A percentile compares a stretch with the other conserved stretches of the same genome.
Evolutionary conservation across 2,888 invertebrate genomes (phyloP).

Genomic region (Drosophila macrothrix): DNA sequence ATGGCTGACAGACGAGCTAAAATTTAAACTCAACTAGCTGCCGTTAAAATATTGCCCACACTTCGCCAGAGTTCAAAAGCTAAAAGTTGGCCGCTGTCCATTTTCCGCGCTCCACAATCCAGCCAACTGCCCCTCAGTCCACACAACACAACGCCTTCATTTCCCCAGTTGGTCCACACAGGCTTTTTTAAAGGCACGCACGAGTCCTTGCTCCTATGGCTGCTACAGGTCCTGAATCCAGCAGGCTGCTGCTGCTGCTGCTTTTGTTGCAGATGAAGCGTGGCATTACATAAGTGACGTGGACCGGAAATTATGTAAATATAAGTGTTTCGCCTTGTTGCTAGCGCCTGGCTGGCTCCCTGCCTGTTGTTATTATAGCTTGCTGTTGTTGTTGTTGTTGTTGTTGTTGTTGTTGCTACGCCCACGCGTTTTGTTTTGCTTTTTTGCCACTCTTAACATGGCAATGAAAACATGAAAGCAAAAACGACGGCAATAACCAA

Average conservation of each 20-base stretch:
- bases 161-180: slow-evolving; percentile 54
- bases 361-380: not conserved
- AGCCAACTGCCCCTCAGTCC: not conserved
- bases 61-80: slow-evolving; percentile 53
- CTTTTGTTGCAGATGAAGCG: slow-evolving; percentile 73
- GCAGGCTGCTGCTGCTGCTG: slow-evolving; percentile 15
- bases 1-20: slow-evolving; percentile 23
- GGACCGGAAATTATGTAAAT: slow-evolving; percentile 82
- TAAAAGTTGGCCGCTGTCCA: slow-evolving; percentile 57
- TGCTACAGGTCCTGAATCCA: slow-evolving; percentile 23
- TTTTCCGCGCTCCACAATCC: slow-evolving; percentile 14
- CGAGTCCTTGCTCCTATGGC: slow-evolving; percentile 25
- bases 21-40: slow-evolving; percentile 71
- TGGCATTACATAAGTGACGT: slow-evolving; percentile 77
- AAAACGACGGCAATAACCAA: slow-evolving; percentile 66
- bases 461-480: slow-evolving; percentile 82
- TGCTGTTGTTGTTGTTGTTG: not conserved
- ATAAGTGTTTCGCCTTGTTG: slow-evolving; percentile 76
- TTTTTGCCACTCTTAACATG: slow-evolving; percentile 69
- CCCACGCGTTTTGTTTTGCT: slow-evolving; percentile 39
- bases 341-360: slow-evolving; percentile 11
- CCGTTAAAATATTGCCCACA: slow-evolving; percentile 68
- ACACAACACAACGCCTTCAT: not conserved
- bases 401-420: slow-evolving; percentile 21
- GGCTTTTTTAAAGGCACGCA: slow-evolving; percentile 46